phyloP scores from a whole-genome alignment of 2,797 vertebrate species.

The Salmo trutta region DNA sequence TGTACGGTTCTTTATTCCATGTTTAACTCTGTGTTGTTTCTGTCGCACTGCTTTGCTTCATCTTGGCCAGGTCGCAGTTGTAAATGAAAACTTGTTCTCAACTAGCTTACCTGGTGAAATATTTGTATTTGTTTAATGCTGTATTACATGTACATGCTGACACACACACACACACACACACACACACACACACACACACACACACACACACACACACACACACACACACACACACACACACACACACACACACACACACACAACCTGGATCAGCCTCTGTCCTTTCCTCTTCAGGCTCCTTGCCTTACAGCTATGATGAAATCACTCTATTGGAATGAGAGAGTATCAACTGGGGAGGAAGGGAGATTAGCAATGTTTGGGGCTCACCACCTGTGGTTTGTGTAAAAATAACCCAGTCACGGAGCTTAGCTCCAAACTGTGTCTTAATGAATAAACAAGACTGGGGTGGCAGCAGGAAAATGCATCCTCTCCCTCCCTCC shows the following conservation, averaged over 20 bases:
- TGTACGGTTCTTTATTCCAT: no score
- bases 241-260: neutral
- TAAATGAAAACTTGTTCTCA: no score
- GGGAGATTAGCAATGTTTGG: neutral
- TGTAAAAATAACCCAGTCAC: constrained; percentile 12
- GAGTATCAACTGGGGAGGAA: neutral
- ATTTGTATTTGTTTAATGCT: no score
- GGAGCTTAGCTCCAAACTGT: constrained; percentile 8
- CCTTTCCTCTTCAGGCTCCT: neutral
- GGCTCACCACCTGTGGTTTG: constrained; percentile 10
- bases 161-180: neutral
- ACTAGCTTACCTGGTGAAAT: no score
- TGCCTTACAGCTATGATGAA: neutral
- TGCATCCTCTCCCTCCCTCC: neutral
- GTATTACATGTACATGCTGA: no score
- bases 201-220: neutral
- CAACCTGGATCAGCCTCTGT: neutral
- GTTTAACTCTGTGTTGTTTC: no score
- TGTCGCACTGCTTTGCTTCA: no score
- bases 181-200: no score
- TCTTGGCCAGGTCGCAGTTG: no score
- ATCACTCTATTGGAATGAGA: neutral
- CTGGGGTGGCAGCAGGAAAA: neutral
- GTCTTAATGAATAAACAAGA: constrained; percentile 11
- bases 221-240: no score